Base-by-base conservation (phyloP, 2,888 invertebrate genomes). In the Luperina testacea region DNA sequence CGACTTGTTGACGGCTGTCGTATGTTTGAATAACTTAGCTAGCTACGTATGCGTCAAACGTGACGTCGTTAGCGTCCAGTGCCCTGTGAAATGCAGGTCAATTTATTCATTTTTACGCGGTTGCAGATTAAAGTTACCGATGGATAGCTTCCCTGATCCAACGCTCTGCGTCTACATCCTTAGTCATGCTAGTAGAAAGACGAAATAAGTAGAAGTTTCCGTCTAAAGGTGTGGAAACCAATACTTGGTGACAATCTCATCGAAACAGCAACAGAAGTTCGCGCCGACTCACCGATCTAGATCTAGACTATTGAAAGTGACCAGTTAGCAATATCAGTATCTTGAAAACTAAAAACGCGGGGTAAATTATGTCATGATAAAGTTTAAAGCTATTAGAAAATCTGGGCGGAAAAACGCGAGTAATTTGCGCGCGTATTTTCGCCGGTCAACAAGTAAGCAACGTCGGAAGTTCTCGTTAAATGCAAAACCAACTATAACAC, bases 81-180 rank as follows among this genome's bases (percentile, higher is more conserved):
- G 77, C 38, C 27, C 27, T 72, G 65, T 48, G 27, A 42, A 51
- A 79, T 63, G 45, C 65, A 78, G 48, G 65, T 74, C 53, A 74
- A 59, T 59, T 72, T 73, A 42, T 74, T 74, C 4, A 57, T 51
- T 68, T 48, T 27, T 13, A 38, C 20, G 15, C 27, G 24, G 6
- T 53, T 57, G 27, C 11, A 9, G 7, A 17, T 68, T 61, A 45
- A 53, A 42, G 38, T 15, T 45, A 59, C 45, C 3, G 27, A 65
- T 45, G 20, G 24, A 32, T 38, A 32, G 24, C 24, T n/a, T 53
- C 5, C 32, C 2, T 48, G 17, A 61, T 24, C 9, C 20, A 42
- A 27, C 4, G 9, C 27, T 59, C 15, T 59, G 20, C 48, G 27
- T 17, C 8, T 59, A 42, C 20, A 70, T 69, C 24, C 27, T 45